Evolutionary conservation across 2,113 vertebrate genomes (phyloP), one percentile per base, ranked within the genome.

Genomic region (Pterocles gutturalis): DNA sequence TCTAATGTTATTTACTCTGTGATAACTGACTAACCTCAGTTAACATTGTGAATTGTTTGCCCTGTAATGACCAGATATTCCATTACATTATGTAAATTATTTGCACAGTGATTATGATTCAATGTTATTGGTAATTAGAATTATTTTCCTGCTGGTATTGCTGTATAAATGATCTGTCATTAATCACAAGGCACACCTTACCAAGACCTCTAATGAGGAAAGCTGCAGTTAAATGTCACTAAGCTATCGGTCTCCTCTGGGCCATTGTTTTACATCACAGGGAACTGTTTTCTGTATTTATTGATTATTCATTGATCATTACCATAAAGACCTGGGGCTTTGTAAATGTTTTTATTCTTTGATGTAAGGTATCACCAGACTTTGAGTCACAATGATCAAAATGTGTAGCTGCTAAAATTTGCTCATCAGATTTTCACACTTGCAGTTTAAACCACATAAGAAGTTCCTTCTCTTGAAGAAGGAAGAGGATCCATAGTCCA

Each of bases 51-150:
- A 96, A 94, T 97, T 93, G 88, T 97, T 97, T 97, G 95, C 87
- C 85, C 89, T 96, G 65, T 94, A 97, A 98, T 96, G 97, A 91
- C 94, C 97, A 97, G 66, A 76, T 90, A 97, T 96, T 95, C 96
- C 65, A 95, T 97, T 97, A 89, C 88, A 93, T 96, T 98, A 97
- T 94, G 90, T 95, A 98, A 97, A 96, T 97, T 92, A 96, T 98
- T 97, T 97, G 96, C 95, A 93, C 97, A 96, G 92, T 97, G 97
- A 98, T 98, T 96, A 89, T 66, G 78, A 90, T 81, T 96, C 97
- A 96, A 94, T 96, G 93, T 77, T 91, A 79, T 83, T 93, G 62
- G 88, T 96, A 96, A 97, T 97, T 98, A 97, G 91, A 96, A 96
- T 95, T 95, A 95, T 96, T 97, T 97, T 81, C 93, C 79, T 96